Base-by-base conservation (phyloP, 2,797 vertebrate species). In the Mormyrus proboscirostris region DNA sequence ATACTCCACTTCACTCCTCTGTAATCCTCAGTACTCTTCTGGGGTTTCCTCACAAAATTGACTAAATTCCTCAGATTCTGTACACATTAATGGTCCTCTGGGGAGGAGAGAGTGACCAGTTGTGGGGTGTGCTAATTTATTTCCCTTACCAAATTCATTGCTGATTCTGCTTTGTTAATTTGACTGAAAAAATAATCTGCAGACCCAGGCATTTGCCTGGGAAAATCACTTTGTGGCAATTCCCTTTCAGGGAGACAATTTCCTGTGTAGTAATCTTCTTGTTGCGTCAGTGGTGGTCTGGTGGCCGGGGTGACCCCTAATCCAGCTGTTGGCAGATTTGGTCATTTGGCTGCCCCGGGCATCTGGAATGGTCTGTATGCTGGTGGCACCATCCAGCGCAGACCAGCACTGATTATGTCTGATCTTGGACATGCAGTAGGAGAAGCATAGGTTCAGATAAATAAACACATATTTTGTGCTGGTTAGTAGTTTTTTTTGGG, bases 261-360 rank as follows among this genome's bases (percentile, higher is more conserved):
- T 94, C 91, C 93, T 93, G 93, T 90, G 93, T 91, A 92, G 92
- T 95, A 93, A 94, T 93, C 91, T 92, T 86, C 79, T 91, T 92
- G 90, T 93, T 89, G 87, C 53, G 86, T 73, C 90, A 90, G 90
- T 88, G 90, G 86, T 76, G 88, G 62, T 87, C 90, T 69, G 55
- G 57, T 90, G 88, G 89, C 79, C 87, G 89, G 88, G 87, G 92
- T 87, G 65, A 89, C 49, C 59, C 50, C 51, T 89, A 90, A 91
- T 89, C 90, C 90, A 91, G 89, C 90, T 92, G 90, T 73, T 91
- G 90, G 87, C 79, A 84, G 51, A 19, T 53, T 51, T 76, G 51
- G 29, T 90, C 49, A 33, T 69, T 41, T 82, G 69, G 87, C 90
- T 69, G 86, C 53, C 47, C 84, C n/a, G 86, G 41, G 69, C 73